Evolutionary conservation across 2,888 invertebrate genomes (phyloP).

Genomic region (Hemicrepidius hirtus): DNA sequence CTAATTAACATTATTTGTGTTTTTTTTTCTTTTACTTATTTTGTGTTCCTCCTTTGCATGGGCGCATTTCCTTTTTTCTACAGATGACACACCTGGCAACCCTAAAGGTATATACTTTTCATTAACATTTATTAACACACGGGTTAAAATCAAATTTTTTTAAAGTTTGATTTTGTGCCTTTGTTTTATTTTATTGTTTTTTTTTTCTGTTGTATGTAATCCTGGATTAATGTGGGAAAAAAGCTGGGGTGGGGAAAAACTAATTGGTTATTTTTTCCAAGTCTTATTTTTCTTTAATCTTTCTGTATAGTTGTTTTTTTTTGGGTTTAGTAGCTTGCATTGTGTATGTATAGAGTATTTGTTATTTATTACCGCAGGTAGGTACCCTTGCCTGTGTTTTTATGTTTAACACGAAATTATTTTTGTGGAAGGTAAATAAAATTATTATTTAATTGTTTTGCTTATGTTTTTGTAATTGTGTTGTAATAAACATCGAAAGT

Average conservation of each 20-base stretch:
- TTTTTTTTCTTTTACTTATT: constrained; percentile 57
- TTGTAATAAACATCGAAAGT: too few species aligned
- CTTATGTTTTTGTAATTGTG: too few species aligned
- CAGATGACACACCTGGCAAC: constrained; percentile 67
- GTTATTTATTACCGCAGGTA: too few species aligned
- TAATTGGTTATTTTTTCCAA: constrained; percentile 13
- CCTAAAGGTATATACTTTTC: constrained; percentile 65
- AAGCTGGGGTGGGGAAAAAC: constrained; percentile 5
- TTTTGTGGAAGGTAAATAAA: too few species aligned
- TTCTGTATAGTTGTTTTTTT: background rate
- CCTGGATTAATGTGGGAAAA: constrained; percentile 2
- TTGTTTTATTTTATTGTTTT: constrained; percentile 11
- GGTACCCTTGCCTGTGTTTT: too few species aligned
- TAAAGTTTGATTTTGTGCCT: constrained; percentile 21
- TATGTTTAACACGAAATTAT: too few species aligned
- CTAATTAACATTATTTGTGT: constrained; percentile 55
- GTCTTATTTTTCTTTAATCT: background rate
- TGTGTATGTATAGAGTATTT: background rate
- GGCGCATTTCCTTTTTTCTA: constrained; percentile 61
- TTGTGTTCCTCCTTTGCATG: constrained; percentile 64
- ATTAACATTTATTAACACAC: constrained; percentile 50
- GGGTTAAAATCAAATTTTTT: constrained; percentile 17
- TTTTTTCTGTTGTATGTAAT: constrained; percentile 20
- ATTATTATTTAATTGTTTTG: too few species aligned
- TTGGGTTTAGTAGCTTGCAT: background rate